These are phyloP conservation scores for Anhinga anhinga DNA, from an alignment of 2,113 vertebrate genomes.

Conservation along the genomic window DNA sequence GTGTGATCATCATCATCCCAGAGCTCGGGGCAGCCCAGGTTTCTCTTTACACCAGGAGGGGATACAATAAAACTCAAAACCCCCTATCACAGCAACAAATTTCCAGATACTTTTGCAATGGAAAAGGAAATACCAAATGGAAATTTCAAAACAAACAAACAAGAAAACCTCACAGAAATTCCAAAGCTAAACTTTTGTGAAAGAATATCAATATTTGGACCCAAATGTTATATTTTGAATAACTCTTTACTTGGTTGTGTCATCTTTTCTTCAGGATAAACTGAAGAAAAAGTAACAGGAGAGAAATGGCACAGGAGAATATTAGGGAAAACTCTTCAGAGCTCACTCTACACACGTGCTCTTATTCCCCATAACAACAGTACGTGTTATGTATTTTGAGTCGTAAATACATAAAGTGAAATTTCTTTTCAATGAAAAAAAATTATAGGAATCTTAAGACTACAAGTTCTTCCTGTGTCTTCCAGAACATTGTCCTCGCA, in stretches of 20 bases:
- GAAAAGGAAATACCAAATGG: background rate
- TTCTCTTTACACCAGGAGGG: background rate
- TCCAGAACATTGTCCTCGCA: background rate
- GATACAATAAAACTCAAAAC: background rate
- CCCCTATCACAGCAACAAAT: background rate
- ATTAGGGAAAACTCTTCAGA: background rate
- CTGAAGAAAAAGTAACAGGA: background rate
- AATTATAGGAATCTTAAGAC: accelerated
- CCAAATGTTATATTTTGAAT: background rate
- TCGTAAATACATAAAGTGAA: background rate
- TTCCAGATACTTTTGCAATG: background rate
- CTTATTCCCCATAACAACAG: background rate
- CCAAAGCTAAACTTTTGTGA: background rate
- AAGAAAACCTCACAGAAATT: background rate
- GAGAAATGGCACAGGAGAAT: background rate
- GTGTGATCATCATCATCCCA: background rate
- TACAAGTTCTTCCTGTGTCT: background rate
- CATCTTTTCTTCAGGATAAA: background rate
- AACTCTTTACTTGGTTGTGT: background rate
- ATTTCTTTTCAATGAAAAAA: background rate
- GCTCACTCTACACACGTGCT: background rate
- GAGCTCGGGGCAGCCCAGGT: accelerated
- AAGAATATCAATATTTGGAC: background rate
- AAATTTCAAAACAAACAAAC: background rate
- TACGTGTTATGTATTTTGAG: background rate